These are phyloP conservation scores for Osmoderma eremita DNA, from an alignment of 2,888 invertebrate genomes.

Conservation along the genomic window DNA sequence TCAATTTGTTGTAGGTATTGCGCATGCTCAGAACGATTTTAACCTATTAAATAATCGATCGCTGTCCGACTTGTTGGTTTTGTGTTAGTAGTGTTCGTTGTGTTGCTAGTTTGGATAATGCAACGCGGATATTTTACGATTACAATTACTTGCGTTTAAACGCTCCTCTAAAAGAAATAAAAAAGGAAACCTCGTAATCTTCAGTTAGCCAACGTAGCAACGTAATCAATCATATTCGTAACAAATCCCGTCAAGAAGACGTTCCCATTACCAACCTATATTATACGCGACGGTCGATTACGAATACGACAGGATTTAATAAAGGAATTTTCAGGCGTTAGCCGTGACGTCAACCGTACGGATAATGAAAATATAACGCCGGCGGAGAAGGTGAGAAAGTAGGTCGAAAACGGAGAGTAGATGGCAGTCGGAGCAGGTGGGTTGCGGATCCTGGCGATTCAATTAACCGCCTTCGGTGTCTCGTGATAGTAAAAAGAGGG, in stretches of 20 bases:
- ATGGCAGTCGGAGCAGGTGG: too few species aligned
- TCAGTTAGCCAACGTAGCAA: too few species aligned
- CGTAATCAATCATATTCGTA: too few species aligned
- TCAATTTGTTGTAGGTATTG: too few species aligned
- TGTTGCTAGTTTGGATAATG: neutral
- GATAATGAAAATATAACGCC: neutral
- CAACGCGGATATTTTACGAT: neutral
- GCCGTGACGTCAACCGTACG: neutral
- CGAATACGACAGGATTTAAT: slow-evolving; percentile 3
- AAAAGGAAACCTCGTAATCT: too few species aligned
- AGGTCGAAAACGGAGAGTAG: too few species aligned
- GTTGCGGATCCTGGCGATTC: too few species aligned
- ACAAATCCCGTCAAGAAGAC: too few species aligned
- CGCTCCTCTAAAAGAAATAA: too few species aligned
- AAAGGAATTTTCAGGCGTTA: slow-evolving; percentile 1
- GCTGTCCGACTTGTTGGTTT: neutral
- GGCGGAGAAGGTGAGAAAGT: neutral
- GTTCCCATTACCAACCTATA: neutral
- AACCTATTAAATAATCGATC: neutral
- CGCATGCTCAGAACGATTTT: neutral
- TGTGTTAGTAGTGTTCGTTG: neutral
- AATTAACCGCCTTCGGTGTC: too few species aligned
- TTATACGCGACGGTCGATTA: slow-evolving; percentile 3
- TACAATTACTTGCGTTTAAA: too few species aligned
- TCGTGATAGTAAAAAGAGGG: too few species aligned